Conservation (phyloP, 2,888 invertebrate genomes). For the Diplolepis rosae region DNA sequence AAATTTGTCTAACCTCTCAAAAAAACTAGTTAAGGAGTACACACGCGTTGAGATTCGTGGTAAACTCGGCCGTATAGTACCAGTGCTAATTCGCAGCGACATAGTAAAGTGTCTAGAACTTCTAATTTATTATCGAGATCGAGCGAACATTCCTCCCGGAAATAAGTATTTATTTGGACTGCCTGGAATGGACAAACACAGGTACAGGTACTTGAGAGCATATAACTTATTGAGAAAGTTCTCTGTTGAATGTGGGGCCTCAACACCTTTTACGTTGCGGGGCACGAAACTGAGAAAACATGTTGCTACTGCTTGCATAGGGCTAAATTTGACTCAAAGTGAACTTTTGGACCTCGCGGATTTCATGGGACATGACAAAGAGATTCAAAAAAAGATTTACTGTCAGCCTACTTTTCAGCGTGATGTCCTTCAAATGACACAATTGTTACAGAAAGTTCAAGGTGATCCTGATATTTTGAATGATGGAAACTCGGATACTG, state of each 20-base stretch:
- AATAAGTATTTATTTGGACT: too few relatives aligned
- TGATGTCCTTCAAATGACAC: not conserved
- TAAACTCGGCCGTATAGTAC: too few relatives aligned
- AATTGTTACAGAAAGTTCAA: not conserved
- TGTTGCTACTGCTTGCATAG: not conserved
- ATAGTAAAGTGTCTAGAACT: too few relatives aligned
- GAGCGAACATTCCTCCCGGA: too few relatives aligned
- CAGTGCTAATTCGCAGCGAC: too few relatives aligned
- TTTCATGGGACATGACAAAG: not conserved
- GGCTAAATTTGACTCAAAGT: not conserved
- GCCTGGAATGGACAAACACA: too few relatives aligned
- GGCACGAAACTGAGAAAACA: not conserved
- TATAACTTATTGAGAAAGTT: not conserved
- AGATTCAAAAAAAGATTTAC: not conserved
- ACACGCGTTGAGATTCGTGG: too few relatives aligned
- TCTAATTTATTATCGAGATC: too few relatives aligned
- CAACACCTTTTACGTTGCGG: not conserved
- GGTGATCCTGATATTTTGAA: not conserved
- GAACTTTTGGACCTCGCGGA: not conserved
- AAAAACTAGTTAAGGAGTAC: too few relatives aligned
- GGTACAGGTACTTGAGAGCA: too few relatives aligned
- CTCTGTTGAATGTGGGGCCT: not conserved
- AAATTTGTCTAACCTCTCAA: too few relatives aligned
- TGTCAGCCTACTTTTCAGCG: not conserved
- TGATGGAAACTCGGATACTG: not conserved